A percentile compares a stretch with the other conserved stretches of the same genome.
phyloP scores from a whole-genome alignment of 2,113 vertebrate species.

The Tachysurus vachellii region DNA sequence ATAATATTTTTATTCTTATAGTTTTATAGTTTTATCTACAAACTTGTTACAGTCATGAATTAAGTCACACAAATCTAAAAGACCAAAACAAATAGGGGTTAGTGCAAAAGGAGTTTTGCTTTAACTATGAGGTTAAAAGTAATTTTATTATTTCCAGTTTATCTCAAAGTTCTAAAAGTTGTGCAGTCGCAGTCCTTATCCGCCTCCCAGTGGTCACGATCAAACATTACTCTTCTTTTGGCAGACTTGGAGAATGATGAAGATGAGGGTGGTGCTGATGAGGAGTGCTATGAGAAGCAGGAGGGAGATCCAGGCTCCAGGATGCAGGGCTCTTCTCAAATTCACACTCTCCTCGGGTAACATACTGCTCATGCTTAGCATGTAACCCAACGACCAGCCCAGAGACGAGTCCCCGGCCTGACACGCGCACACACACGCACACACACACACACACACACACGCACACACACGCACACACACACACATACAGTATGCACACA shows the following conservation, averaged over 20 bases:
- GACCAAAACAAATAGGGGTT: background rate
- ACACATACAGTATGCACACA: background rate
- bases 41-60: background rate
- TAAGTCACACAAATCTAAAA: background rate
- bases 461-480: too few species aligned
- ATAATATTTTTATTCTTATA: too few species aligned
- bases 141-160: background rate
- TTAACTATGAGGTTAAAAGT: background rate
- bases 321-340: constrained; percentile 44
- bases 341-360: constrained; percentile 56
- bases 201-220: constrained; percentile 7
- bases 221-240: constrained; percentile 16
- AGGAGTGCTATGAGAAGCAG: constrained; percentile 57
- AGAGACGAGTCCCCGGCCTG: constrained; percentile 64
- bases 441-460: background rate
- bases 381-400: constrained; percentile 81
- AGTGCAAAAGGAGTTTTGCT: background rate
- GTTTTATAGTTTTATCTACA: background rate
- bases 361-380: constrained; percentile 80
- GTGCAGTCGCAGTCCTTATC: background rate
- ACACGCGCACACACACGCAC: background rate
- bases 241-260: constrained; percentile 24
- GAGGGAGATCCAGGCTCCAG: constrained; percentile 63
- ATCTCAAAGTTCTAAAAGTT: too few species aligned
- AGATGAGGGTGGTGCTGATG: constrained; percentile 33